Conservation (phyloP, 2,888 invertebrate genomes). For the Elysia crispata region DNA sequence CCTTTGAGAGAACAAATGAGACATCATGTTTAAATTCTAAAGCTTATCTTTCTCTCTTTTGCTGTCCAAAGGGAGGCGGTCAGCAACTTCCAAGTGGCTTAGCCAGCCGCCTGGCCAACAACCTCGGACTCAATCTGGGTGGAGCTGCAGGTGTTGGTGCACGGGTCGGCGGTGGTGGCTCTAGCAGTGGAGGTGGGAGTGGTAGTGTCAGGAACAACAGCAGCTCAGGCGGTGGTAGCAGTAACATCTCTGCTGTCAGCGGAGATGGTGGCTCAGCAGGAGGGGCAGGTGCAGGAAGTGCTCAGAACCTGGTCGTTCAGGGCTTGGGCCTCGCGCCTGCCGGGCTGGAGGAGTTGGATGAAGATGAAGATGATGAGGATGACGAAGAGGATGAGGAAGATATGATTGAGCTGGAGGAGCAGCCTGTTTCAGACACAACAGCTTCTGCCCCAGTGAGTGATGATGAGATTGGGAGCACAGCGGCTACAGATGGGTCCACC, state of each 20-base stretch:
- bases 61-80: constrained; percentile 23
- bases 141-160: constrained; percentile 10
- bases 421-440: constrained; percentile 88
- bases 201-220: too few species aligned
- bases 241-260: too few species aligned
- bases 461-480: constrained; percentile 93
- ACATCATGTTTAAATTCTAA: too few species aligned
- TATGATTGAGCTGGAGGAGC: constrained; percentile 77
- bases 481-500: constrained; percentile 95
- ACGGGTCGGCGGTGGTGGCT: too few species aligned
- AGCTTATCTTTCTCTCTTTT: too few species aligned
- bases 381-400: constrained; percentile 33
- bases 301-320: constrained; percentile 55
- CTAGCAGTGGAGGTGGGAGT: too few species aligned
- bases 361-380: background rate
- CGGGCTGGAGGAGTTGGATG: constrained; percentile 19
- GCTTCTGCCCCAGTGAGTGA: constrained; percentile 94
- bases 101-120: constrained; percentile 43
- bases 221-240: too few species aligned
- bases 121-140: constrained; percentile 42
- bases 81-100: constrained; percentile 37
- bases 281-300: too few species aligned
- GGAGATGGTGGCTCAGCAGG: too few species aligned
- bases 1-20: too few species aligned
- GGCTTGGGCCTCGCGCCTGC: constrained; percentile 48